Conservation (phyloP, 2,888 invertebrate genomes). For the Criorhina ranunculi region DNA sequence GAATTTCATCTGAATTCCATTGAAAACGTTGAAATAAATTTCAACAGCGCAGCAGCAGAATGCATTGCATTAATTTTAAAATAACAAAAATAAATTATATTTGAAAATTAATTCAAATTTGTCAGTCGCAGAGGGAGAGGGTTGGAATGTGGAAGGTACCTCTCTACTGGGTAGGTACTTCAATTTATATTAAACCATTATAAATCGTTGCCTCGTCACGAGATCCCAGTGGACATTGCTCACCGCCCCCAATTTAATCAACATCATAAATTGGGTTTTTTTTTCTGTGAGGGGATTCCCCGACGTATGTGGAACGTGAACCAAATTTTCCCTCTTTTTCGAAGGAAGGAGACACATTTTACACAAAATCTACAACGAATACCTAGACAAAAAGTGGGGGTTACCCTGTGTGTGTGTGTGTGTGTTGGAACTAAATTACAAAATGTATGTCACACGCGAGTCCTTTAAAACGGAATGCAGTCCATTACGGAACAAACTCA, state of each 20-base stretch:
- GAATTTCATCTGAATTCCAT: constrained; percentile 58
- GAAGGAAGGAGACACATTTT: constrained; percentile 19
- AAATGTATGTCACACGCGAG: constrained; percentile 42
- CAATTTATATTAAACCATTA: constrained; percentile 58
- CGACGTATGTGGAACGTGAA: background rate
- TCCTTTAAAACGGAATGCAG: constrained; percentile 23
- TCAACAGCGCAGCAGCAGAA: constrained; percentile 21
- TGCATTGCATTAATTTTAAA: constrained; percentile 61
- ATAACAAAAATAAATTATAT: constrained; percentile 45
- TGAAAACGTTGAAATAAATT: constrained; percentile 55
- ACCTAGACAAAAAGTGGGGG: constrained; percentile 47
- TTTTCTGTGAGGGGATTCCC: background rate
- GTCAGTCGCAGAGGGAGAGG: background rate
- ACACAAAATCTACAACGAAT: constrained; percentile 42
- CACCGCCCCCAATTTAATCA: constrained; percentile 64
- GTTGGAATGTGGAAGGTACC: too few relatives aligned
- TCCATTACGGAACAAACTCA: constrained; percentile 29
- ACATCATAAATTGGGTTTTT: constrained; percentile 57
- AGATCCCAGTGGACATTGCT: background rate
- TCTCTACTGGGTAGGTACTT: constrained; percentile 14
- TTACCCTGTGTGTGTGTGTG: constrained; percentile 26
- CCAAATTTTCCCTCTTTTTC: constrained; percentile 2
- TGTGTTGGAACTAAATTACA: constrained; percentile 36
- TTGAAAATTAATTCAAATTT: constrained; percentile 72
- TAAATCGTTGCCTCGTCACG: constrained; percentile 60